These are phyloP conservation scores for Psilopsiagon aymara DNA, from an alignment of 2,113 vertebrate species.

Conservation along the genomic window DNA sequence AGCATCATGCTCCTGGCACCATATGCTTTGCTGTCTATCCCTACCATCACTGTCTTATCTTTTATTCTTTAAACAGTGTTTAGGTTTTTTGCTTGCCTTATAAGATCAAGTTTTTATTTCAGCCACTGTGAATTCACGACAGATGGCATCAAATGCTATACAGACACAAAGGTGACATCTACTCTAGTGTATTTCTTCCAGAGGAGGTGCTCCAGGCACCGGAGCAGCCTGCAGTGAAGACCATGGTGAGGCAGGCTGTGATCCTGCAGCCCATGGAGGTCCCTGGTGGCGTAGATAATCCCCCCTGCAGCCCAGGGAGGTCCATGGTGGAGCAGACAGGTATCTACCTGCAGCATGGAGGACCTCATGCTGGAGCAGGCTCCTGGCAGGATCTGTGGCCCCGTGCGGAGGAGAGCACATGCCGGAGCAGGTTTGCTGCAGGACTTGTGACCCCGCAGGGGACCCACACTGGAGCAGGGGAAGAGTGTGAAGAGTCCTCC, in stretches of 20 bases:
- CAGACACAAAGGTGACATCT: not conserved
- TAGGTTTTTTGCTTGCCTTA: not conserved
- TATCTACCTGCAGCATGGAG: not conserved
- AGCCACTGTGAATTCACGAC: not conserved
- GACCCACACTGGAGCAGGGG: not conserved
- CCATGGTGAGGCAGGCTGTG: not conserved
- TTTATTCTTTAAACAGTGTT: not conserved
- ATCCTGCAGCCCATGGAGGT: not conserved
- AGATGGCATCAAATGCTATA: not conserved
- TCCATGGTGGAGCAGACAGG: too few relatives aligned
- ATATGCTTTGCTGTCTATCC: conserved; percentile 21
- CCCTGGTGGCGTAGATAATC: not conserved
- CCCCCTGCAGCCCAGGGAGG: not conserved
- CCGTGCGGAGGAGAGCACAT: not conserved
- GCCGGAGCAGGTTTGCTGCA: not conserved
- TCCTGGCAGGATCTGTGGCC: not conserved
- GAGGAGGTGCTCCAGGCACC: not conserved
- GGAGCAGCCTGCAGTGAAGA: not conserved
- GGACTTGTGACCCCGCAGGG: not conserved
- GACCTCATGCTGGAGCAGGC: not conserved
- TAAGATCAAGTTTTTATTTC: not conserved
- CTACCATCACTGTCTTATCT: not conserved
- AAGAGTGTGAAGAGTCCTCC: not conserved
- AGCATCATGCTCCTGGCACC: not conserved
- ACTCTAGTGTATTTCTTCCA: not conserved